Percentiles rank a stretch among this genome's conserved stretches.
Evolutionary conservation across 2,888 invertebrate genomes (phyloP).

Genomic region (Latrodectus hesperus): DNA sequence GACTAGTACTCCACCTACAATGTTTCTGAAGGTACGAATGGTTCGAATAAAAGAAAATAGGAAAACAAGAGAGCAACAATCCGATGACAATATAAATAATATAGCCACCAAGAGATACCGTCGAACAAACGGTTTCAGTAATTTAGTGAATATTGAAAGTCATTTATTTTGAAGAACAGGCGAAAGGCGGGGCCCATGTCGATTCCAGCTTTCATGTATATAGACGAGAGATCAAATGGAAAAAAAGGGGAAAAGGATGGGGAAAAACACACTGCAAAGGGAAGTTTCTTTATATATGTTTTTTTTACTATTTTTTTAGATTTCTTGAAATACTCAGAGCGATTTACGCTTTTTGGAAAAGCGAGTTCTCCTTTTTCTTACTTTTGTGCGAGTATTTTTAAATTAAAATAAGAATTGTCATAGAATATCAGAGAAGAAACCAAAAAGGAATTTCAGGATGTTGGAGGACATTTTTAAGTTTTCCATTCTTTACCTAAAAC

Average conservation of each 20-base stretch:
- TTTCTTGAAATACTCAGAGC: constrained; percentile 27
- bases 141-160: constrained; percentile 69
- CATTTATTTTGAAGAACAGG: constrained; percentile 68
- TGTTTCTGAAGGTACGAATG: constrained; percentile 17
- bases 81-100: constrained; percentile 66
- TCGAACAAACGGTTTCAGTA: constrained; percentile 59
- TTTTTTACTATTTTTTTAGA: background rate
- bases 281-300: constrained; percentile 26
- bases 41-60: constrained; percentile 11
- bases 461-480: too few species aligned
- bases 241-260: constrained; percentile 8
- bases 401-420: background rate
- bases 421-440: background rate
- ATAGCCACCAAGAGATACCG: constrained; percentile 58
- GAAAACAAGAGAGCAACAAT: constrained; percentile 34
- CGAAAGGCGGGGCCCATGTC: constrained; percentile 65
- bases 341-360: constrained; percentile 30
- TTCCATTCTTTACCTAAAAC: too few species aligned
- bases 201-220: constrained; percentile 60
- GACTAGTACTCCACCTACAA: constrained; percentile 41
- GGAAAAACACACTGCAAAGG: constrained; percentile 42
- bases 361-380: background rate
- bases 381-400: background rate
- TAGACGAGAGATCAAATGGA: constrained; percentile 21
- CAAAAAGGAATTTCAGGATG: background rate